Evolutionary conservation across 2,113 vertebrate species (phyloP).

Genomic region (Leptobrachium ailaonicum): DNA sequence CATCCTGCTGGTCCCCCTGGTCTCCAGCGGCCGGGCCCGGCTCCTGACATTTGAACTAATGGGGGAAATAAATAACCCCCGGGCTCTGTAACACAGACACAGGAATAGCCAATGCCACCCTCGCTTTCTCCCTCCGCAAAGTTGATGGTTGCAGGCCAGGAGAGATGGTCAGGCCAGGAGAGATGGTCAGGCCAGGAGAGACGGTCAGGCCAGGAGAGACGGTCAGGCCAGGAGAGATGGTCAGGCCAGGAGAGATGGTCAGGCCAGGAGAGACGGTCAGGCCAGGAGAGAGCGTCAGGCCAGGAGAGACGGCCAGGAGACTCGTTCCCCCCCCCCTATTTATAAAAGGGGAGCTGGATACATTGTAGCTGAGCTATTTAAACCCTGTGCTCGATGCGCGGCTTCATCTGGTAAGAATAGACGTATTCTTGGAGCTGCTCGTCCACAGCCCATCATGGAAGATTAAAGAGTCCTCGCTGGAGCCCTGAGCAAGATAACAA

Average conservation of each 20-base stretch:
- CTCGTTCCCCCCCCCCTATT: background rate
- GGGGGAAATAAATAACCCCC: no score
- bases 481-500: background rate
- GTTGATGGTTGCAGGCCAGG: no score
- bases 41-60: no score
- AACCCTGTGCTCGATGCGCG: background rate
- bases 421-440: background rate
- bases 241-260: no score
- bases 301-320: background rate
- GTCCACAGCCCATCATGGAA: background rate
- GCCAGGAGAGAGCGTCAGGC: no score
- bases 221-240: background rate
- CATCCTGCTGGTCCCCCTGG: no score
- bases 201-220: background rate
- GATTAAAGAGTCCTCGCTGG: conserved; percentile 1
- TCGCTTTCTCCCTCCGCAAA: no score
- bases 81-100: no score
- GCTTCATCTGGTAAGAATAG: background rate
- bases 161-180: background rate
- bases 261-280: no score
- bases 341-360: background rate
- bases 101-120: no score
- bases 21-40: no score
- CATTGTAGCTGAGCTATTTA: background rate
- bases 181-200: background rate